Conservation (phyloP, 1,140 invertebrate genomes). For the Drosophila bocki region DNA sequence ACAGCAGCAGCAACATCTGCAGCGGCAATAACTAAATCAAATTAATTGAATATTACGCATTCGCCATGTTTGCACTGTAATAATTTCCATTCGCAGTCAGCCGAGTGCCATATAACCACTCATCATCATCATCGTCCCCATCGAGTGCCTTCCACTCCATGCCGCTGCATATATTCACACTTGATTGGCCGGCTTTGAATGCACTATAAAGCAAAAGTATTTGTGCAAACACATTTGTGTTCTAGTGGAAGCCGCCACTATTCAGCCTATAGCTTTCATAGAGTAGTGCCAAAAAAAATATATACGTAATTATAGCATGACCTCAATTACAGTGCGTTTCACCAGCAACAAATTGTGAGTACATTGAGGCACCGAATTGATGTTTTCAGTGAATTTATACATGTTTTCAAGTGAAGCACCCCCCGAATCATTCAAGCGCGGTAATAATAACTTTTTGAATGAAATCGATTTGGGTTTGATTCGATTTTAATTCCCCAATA, state of each 20-base stretch:
- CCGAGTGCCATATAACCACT: slow-evolving; percentile 32
- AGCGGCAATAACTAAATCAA: slow-evolving; percentile 55
- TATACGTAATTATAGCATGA: slow-evolving; percentile 23
- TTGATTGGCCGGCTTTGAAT: slow-evolving; percentile 39
- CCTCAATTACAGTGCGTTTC: slow-evolving; percentile 11
- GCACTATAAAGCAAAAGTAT: slow-evolving; percentile 42
- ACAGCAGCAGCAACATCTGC: slow-evolving; percentile 13
- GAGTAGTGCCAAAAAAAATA: slow-evolving; percentile 22
- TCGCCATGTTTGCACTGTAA: slow-evolving; percentile 49
- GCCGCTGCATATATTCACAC: slow-evolving; percentile 28
- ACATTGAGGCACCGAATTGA: slow-evolving; percentile 3
- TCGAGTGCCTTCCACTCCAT: slow-evolving; percentile 41
- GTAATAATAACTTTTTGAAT: slow-evolving; percentile 5
- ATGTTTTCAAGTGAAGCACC: slow-evolving; percentile 1
- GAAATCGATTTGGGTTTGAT: slow-evolving; percentile 6
- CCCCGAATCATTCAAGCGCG: not conserved
- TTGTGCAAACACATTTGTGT: slow-evolving; percentile 28
- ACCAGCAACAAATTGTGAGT: not conserved
- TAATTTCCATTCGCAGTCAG: slow-evolving; percentile 44
- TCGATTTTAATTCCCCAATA: slow-evolving; percentile 5
- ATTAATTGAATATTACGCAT: slow-evolving; percentile 81
- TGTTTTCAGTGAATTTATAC: slow-evolving; percentile 2
- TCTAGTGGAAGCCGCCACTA: slow-evolving; percentile 1
- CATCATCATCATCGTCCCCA: slow-evolving; percentile 29
- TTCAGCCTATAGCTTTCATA: slow-evolving; percentile 1